Evolutionary conservation across 1,140 invertebrate species (phyloP).

Genomic region (Cotesia chilonis): DNA sequence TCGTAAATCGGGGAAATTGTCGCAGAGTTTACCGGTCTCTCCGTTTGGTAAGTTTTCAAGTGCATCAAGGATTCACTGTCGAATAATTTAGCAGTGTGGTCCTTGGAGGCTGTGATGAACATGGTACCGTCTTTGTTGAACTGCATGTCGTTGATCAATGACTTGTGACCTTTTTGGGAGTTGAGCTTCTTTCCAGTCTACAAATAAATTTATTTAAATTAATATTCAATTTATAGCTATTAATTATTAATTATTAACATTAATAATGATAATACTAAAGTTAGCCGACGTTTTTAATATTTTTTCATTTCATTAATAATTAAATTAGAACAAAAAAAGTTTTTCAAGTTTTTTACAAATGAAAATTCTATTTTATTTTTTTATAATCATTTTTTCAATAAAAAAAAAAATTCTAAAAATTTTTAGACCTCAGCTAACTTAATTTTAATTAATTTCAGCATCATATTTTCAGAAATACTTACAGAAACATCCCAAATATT

Average conservation of each 20-base stretch:
- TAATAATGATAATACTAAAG: too few species aligned
- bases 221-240: background rate
- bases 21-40: slow-evolving; percentile 95
- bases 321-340: too few species aligned
- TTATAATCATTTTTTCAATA: too few species aligned
- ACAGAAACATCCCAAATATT: slow-evolving; percentile 91
- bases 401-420: too few species aligned
- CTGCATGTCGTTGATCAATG: slow-evolving; percentile 95
- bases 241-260: too few species aligned
- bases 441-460: too few species aligned
- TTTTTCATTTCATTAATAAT: too few species aligned
- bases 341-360: too few species aligned
- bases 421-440: too few species aligned
- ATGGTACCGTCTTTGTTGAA: slow-evolving; percentile 91
- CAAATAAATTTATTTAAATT: slow-evolving; percentile 31
- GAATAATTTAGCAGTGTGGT: slow-evolving; percentile 93
- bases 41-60: slow-evolving; percentile 95
- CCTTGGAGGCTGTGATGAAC: slow-evolving; percentile 96
- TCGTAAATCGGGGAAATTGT: slow-evolving; percentile 93
- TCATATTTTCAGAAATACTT: slow-evolving; percentile 45
- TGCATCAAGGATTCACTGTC: slow-evolving; percentile 85
- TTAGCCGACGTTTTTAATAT: too few species aligned
- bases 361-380: too few species aligned
- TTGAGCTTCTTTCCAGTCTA: slow-evolving; percentile 84
- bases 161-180: slow-evolving; percentile 81